Evolutionary conservation across 2,797 vertebrate species (phyloP), one percentile per base, ranked within the genome.

Genomic region (Notolabrus celidotus): DNA sequence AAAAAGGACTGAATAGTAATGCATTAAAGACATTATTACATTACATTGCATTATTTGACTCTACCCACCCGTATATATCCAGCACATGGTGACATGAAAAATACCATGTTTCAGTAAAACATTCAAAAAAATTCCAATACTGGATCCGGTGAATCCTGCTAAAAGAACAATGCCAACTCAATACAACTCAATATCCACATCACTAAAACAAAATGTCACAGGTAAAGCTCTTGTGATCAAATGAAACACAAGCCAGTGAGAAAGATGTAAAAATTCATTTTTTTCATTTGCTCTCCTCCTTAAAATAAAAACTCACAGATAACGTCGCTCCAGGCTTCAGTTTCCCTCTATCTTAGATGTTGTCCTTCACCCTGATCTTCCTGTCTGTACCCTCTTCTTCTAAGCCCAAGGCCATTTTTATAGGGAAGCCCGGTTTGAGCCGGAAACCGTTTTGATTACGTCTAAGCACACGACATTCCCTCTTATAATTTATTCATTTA

Each of bases 381-480:
- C 74, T 46, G 68, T 73, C 67, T 82, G 81, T 43, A 74, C 64
- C 65, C 74, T 80, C 60, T 47, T 78, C 55, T 45, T 46, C 68
- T 43, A 57, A 55, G 56, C 65, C 39, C 39, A 62, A 63, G 55
- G 51, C 67, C 59, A 47, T 67, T 89, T 93, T 92, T 95, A 95
- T 94, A 94, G 90, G 85, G 86, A 92, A 83, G 76, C 89, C 84
- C 83, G 71, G 73, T 85, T 25, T 56, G 74, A 82, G 80, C 83
- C 88, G 85, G 85, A 91, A 92, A 86, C 85, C 50, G 56, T 76
- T 84, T 82, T 76, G 84, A 93, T 89, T 93, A 89, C 90, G 92
- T 92, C 86, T 53, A 63, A 82, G 75, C 85, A 57, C 70, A 87
- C 75, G 82, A 89, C 89, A 80, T 74, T 78, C 69, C 79, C 67